Percentiles rank a stretch among this genome's conserved stretches.
These are phyloP conservation scores for Chaenodraco wilsoni DNA, from an alignment of 2,797 vertebrate genomes.

Conservation along the genomic window DNA sequence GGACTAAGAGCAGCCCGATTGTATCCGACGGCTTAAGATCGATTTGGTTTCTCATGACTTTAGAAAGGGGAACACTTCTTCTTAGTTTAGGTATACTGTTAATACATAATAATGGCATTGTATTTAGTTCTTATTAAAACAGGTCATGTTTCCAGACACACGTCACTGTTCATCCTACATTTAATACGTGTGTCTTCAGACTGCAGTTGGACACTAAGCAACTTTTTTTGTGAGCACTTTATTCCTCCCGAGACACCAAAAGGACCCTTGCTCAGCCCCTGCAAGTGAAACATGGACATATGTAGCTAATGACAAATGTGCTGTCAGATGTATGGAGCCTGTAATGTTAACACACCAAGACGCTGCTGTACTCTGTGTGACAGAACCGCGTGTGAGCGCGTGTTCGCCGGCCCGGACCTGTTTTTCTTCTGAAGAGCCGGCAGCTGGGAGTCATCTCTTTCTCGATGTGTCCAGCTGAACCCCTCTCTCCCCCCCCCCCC, in stretches of 20 bases:
- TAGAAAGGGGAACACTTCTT: slow-evolving; percentile 31
- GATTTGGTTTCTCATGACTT: slow-evolving; percentile 34
- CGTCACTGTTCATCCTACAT: slow-evolving; percentile 11
- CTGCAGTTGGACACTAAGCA: slow-evolving; percentile 2
- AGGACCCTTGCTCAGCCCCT: slow-evolving; percentile 44
- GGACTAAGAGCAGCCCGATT: slow-evolving; percentile 6
- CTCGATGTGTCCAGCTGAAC: slow-evolving; percentile 48
- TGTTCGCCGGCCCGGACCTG: slow-evolving; percentile 33
- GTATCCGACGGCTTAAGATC: slow-evolving; percentile 24
- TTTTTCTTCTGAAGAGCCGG: slow-evolving; percentile 66
- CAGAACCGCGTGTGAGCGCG: slow-evolving; percentile 40
- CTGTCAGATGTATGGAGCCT: slow-evolving; percentile 69
- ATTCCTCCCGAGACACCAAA: slow-evolving; percentile 36
- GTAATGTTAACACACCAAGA: slow-evolving; percentile 71
- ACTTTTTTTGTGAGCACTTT: slow-evolving; percentile 47
- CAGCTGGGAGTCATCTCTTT: slow-evolving; percentile 79
- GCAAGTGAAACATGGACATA: slow-evolving; percentile 52
- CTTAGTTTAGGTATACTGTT: slow-evolving; percentile 7
- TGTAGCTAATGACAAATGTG: slow-evolving; percentile 68
- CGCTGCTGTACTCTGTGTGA: slow-evolving; percentile 50
- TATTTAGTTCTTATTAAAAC: slow-evolving; percentile 24
- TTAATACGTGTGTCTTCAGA: slow-evolving; percentile 5
- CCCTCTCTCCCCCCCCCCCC: slow-evolving; percentile 24
- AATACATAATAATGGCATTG: neutral
- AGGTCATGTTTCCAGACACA: slow-evolving; percentile 28